These are phyloP conservation scores for Chelonia mydas DNA, from an alignment of 2,797 vertebrate genomes.

Conservation along the genomic window DNA sequence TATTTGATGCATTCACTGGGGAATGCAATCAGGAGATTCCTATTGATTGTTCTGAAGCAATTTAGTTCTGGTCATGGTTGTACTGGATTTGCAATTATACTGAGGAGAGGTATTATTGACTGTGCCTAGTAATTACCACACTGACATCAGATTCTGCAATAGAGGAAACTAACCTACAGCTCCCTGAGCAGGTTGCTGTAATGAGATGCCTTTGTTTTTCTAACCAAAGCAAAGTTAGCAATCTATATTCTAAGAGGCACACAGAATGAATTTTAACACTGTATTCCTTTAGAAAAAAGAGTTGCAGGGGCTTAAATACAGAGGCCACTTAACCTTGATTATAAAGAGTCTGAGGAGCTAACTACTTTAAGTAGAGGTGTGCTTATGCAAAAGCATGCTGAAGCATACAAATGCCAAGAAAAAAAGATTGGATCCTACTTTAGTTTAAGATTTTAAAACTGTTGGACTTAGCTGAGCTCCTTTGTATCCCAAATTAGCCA, in stretches of 20 bases:
- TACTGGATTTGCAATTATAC: constrained; percentile 87
- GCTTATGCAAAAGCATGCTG: background rate
- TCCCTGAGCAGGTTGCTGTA: constrained; percentile 67
- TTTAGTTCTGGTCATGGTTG: constrained; percentile 84
- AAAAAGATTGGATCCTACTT: background rate
- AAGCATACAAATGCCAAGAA: background rate
- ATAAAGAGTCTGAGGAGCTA: background rate
- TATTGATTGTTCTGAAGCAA: constrained; percentile 86
- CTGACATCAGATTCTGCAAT: constrained; percentile 78
- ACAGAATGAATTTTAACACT: background rate
- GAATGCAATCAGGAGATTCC: constrained; percentile 82
- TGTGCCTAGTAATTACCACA: constrained; percentile 81
- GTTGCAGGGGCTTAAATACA: background rate
- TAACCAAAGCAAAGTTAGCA: background rate
- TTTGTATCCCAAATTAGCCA: background rate
- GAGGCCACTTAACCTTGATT: constrained; percentile 28
- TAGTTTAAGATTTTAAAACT: background rate
- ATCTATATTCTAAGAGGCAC: constrained; percentile 21
- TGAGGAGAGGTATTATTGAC: constrained; percentile 84
- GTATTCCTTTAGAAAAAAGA: background rate
- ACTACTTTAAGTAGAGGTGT: background rate
- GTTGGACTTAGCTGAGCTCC: background rate
- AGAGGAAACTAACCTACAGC: constrained; percentile 72
- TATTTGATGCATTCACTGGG: constrained; percentile 76
- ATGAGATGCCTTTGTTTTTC: constrained; percentile 56